Evolutionary conservation across 35 echinoderm and acorn worm species (phyloP), one percentile per base, ranked within the genome.

Genomic region (Acanthaster planci): DNA sequence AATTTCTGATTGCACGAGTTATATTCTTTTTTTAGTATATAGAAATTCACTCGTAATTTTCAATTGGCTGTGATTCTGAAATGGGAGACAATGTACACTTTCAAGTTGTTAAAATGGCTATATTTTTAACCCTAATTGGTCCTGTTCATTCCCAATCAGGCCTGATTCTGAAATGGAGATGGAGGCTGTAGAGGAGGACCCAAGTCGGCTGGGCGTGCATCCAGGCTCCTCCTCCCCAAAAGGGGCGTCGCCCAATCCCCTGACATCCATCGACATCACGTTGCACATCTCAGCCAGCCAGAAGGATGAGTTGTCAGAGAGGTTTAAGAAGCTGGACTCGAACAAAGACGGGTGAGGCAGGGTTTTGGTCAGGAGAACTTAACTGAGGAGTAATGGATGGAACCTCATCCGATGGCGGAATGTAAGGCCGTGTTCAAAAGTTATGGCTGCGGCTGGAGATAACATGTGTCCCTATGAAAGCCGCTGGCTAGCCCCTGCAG

Each of bases 81-180:
- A 47, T 12, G 42, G n/a, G n/a, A n/a, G 42, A 47, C 42, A 4
- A 47, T 47, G 42, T n/a, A 12, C 42, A 47, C 42, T 47, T 47
- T 47, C 42, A 47, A 47, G 12, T 47, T 12, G 12, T 47, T 6
- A 47, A 6, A 12, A 47, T 12, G 4, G 42, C 42, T 12, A 47
- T 12, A 47, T 12, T 47, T 47, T 6, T 47, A 47, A 47, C 42
- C 4, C 42, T 47, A 12, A n/a, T n/a, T 47, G 42, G 42, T 47
- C 12, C 42, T 47, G 42, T 47, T 12, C 4, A 47, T 47, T 47
- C 42, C 42, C 42, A 8, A 59, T 32, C 76, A 89, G 92, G 51
- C 86, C 92, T 6, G 82, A 93, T 36, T 93, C 92, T 78, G 92
- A 93, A 78, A 93, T 93, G 92, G 92, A 93, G 37, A 83, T 58